Percentiles rank a stretch among this genome's conserved stretches.
Evolutionary conservation across 2,888 invertebrate species (phyloP).

Genomic region (Xestoiulus laeticollis): DNA sequence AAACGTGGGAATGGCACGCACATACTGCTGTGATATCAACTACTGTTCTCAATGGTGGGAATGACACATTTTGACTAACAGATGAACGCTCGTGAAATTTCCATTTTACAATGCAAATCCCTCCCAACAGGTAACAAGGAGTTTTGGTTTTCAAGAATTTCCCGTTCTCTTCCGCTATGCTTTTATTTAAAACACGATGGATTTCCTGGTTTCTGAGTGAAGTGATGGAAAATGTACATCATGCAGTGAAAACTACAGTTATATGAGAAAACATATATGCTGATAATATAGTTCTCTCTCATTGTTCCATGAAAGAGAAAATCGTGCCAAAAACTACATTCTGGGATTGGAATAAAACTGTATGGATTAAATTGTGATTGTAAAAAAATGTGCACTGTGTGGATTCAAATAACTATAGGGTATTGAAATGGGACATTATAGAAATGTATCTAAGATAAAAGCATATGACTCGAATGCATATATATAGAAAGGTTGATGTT

Average conservation of each 20-base stretch:
- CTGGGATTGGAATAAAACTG: too few species aligned
- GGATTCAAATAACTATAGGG: too few species aligned
- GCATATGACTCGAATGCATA: too few species aligned
- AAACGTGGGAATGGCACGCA: background rate
- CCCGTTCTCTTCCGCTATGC: background rate
- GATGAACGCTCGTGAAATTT: background rate
- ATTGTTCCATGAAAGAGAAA: background rate
- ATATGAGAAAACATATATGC: background rate
- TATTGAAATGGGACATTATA: too few species aligned
- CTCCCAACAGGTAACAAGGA: background rate
- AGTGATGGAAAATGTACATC: background rate
- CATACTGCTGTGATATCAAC: background rate
- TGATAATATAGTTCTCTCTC: background rate
- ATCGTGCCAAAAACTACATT: background rate
- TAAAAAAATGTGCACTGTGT: too few species aligned
- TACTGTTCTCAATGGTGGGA: background rate
- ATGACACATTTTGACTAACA: background rate
- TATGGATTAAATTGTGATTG: too few species aligned
- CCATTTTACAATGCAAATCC: background rate
- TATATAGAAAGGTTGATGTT: too few species aligned
- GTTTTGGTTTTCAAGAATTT: background rate
- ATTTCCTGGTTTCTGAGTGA: background rate
- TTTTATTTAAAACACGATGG: background rate
- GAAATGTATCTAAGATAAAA: too few species aligned
- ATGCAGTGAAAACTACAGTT: background rate